These are phyloP conservation scores for Cylloceria caligata DNA, from an alignment of 2,888 invertebrate species.

Conservation along the genomic window DNA sequence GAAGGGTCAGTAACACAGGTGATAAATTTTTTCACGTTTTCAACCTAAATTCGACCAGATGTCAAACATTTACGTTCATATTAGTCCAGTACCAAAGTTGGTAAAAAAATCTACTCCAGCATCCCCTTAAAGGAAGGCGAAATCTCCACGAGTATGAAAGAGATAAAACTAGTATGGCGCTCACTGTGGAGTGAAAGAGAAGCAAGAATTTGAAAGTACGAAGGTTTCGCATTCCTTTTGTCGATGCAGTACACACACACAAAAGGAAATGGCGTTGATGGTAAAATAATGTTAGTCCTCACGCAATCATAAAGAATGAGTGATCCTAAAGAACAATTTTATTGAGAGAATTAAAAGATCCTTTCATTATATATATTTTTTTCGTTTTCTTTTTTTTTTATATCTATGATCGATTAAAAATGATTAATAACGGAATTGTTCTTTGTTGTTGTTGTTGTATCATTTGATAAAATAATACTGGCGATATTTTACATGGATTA, in stretches of 20 bases:
- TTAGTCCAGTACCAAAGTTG: too few relatives aligned
- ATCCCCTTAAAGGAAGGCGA: too few relatives aligned
- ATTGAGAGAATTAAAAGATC: slow-evolving; percentile 67
- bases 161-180: too few relatives aligned
- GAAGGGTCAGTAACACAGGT: too few relatives aligned
- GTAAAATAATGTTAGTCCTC: slow-evolving; percentile 58
- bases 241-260: slow-evolving; percentile 17
- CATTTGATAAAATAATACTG: slow-evolving; percentile 77
- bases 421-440: slow-evolving; percentile 70
- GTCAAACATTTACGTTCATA: too few relatives aligned
- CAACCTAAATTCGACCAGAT: too few relatives aligned
- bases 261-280: slow-evolving; percentile 59
- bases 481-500: slow-evolving; percentile 75
- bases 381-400: slow-evolving; percentile 56
- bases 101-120: too few relatives aligned
- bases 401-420: slow-evolving; percentile 75
- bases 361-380: slow-evolving; percentile 62
- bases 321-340: slow-evolving; percentile 77
- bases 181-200: too few relatives aligned
- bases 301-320: slow-evolving; percentile 67
- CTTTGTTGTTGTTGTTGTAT: slow-evolving; percentile 35
- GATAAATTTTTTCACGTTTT: too few relatives aligned
- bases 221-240: too few relatives aligned
- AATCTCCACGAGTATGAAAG: too few relatives aligned
- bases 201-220: too few relatives aligned